phyloP scores from a whole-genome alignment of 2,113 vertebrate species.

The Triplophysa tibetana region DNA sequence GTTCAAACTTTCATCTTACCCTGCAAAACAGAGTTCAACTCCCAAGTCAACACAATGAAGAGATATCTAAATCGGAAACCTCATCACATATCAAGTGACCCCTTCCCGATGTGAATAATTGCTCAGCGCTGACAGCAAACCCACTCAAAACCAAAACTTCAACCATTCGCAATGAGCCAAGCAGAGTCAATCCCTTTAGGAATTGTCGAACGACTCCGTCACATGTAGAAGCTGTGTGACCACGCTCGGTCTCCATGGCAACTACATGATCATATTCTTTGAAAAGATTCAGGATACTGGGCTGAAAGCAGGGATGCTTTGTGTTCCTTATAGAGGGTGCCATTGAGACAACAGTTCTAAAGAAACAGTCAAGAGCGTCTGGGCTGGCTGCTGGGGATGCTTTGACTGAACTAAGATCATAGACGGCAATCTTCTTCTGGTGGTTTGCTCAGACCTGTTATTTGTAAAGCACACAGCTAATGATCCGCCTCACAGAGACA shows the following conservation, averaged over 20 bases:
- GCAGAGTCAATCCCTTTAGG: constrained; percentile 10
- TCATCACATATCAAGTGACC: not conserved
- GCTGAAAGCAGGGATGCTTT: constrained; percentile 14
- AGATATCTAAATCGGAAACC: not conserved
- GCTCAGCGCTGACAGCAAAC: not conserved
- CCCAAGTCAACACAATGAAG: not conserved
- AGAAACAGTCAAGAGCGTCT: not conserved
- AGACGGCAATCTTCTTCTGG: not conserved
- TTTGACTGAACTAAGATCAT: constrained; percentile 31
- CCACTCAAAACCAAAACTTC: constrained; percentile 11
- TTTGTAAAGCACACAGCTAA: constrained; percentile 18
- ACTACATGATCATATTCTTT: constrained; percentile 26
- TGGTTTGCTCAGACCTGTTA: constrained; percentile 20
- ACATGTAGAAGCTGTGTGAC: constrained; percentile 34
- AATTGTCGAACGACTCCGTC: constrained; percentile 1
- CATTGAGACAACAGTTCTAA: not conserved
- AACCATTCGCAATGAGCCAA: constrained; percentile 21
- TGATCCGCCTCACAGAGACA: not conserved
- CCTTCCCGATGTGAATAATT: constrained; percentile 17
- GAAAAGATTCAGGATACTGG: not conserved
- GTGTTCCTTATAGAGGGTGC: not conserved
- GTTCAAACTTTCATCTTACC: constrained; percentile 3
- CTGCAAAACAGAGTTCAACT: not conserved
- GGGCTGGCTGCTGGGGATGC: not conserved
- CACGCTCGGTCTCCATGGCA: constrained; percentile 46